Evolutionary conservation across 2,888 invertebrate genomes (phyloP).

Genomic region (Monoplex corrugatus): DNA sequence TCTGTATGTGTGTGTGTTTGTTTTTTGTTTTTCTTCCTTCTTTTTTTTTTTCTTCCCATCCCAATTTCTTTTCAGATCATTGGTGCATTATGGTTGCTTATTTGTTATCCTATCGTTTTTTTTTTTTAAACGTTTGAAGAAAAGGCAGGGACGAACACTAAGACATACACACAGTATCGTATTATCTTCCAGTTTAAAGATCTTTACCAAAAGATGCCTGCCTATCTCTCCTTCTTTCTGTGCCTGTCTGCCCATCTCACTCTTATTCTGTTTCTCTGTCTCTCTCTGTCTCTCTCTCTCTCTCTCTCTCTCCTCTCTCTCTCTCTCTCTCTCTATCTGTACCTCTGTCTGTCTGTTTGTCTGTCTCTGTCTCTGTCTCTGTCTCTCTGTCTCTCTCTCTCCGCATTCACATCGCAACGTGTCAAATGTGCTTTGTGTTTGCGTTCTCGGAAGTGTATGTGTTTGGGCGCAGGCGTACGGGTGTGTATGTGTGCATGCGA

Average conservation of each 20-base stretch:
- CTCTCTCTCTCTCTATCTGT: background rate
- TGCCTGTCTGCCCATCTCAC: background rate
- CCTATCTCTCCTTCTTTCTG: too few species aligned
- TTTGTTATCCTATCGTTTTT: too few species aligned
- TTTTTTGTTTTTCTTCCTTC: too few species aligned
- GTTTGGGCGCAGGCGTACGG: background rate
- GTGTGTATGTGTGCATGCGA: slow-evolving; percentile 32
- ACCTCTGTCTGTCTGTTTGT: background rate
- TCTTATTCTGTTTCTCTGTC: background rate
- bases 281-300: background rate
- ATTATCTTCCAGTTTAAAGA: too few species aligned
- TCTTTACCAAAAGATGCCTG: too few species aligned
- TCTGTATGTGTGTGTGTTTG: too few species aligned
- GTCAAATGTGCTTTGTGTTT: background rate
- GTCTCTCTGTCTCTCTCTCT: slow-evolving; percentile 1
- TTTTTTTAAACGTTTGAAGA: too few species aligned
- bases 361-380: background rate
- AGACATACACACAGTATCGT: too few species aligned
- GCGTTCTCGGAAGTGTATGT: slow-evolving; percentile 1
- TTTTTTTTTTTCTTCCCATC: too few species aligned
- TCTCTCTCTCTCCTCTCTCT: background rate
- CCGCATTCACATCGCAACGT: background rate
- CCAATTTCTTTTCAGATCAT: too few species aligned
- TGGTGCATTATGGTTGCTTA: too few species aligned
- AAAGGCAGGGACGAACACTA: too few species aligned